phyloP scores from a whole-genome alignment of 1,140 invertebrate species.

The Dendroctonus ponderosae region DNA sequence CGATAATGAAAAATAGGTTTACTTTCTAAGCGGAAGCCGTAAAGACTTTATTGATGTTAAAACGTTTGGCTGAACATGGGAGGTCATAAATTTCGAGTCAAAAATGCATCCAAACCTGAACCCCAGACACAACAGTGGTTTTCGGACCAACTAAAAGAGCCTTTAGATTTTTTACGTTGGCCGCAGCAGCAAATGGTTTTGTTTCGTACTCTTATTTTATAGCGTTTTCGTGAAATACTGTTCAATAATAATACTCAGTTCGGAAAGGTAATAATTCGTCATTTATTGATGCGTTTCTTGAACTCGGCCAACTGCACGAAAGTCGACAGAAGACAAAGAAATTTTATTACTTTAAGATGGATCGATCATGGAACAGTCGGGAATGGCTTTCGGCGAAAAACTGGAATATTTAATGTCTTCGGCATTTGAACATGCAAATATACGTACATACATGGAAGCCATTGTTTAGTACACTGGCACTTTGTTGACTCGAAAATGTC shows the following conservation, averaged over 20 bases:
- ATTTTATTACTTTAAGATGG: background rate
- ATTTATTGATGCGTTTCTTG: conserved; percentile 11
- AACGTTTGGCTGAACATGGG: conserved; percentile 7
- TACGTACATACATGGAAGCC: too few species aligned
- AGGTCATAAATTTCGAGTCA: conserved; percentile 7
- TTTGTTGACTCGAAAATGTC: too few species aligned
- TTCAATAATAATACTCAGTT: conserved; percentile 8
- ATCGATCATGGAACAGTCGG: background rate
- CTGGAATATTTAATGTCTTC: too few species aligned
- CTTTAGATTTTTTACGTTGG: conserved; percentile 13
- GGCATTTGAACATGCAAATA: too few species aligned
- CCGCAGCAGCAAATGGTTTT: conserved; percentile 12
- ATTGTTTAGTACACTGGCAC: too few species aligned
- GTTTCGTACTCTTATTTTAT: conserved; percentile 12
- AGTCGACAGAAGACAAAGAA: background rate
- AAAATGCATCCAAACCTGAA: background rate
- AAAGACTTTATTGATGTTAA: conserved; percentile 14
- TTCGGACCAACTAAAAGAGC: conserved; percentile 5
- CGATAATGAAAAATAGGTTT: conserved; percentile 8
- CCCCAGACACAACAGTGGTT: conserved; percentile 18
- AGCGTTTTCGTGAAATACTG: conserved; percentile 18
- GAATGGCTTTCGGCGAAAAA: background rate
- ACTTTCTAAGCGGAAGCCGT: conserved; percentile 5
- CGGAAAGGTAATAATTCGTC: conserved; percentile 12
- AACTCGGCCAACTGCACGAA: background rate